phyloP scores from a whole-genome alignment of 2,113 vertebrate genomes.

The Brachyhypopomus gauderio region DNA sequence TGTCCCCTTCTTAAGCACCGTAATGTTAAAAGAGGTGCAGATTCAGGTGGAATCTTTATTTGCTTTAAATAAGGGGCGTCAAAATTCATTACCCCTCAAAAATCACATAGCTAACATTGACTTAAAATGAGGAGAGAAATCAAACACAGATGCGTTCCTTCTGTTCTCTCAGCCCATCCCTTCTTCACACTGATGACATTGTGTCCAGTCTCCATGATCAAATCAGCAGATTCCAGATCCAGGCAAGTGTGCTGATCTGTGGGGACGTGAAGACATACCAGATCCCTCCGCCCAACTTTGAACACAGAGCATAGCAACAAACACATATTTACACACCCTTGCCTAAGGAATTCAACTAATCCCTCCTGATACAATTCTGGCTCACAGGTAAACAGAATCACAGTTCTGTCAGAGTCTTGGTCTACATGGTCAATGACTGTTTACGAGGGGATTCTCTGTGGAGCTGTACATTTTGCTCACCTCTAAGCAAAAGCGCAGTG shows the following conservation, averaged over 20 bases:
- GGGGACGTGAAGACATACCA: slow-evolving; percentile 5
- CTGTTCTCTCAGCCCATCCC: not conserved
- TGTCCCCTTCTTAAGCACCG: too few relatives aligned
- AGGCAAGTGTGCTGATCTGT: not conserved
- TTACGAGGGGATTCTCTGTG: not conserved
- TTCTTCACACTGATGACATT: not conserved
- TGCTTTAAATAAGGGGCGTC: not conserved
- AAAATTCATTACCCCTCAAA: not conserved
- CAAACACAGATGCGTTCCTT: not conserved
- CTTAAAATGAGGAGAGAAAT: too few relatives aligned
- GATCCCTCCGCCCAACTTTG: not conserved
- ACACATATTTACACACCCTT: not conserved
- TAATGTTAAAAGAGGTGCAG: not conserved
- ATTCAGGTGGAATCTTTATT: not conserved
- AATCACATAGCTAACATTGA: not conserved
- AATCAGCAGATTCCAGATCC: slow-evolving; percentile 11
- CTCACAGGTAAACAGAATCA: not conserved
- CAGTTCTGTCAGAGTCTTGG: slow-evolving; percentile 14
- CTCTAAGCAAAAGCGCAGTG: not conserved
- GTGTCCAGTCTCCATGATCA: not conserved
- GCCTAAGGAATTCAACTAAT: not conserved
- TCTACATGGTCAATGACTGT: not conserved
- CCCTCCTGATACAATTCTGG: not conserved
- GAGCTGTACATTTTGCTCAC: not conserved
- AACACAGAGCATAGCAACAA: not conserved